Evolutionary conservation across 2,888 invertebrate species (phyloP).

Genomic region (Epinotia nisella): DNA sequence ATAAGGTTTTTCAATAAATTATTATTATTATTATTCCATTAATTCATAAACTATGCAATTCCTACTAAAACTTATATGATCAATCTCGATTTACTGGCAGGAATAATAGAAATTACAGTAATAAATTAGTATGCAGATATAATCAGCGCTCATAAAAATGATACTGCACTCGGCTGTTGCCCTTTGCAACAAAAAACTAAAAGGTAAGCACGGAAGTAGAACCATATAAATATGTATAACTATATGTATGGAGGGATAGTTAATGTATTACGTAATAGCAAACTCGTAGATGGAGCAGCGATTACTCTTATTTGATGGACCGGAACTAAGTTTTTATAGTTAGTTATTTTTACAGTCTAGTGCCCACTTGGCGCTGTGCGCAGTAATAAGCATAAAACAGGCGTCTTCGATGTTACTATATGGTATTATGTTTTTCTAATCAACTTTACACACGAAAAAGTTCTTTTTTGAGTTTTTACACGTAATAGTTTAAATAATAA

Average conservation of each 20-base stretch:
- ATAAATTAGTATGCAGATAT: slow-evolving; percentile 34
- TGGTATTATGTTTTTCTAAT: background rate
- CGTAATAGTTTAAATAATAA: too few relatives aligned
- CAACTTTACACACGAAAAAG: background rate
- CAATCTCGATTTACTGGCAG: slow-evolving; percentile 1
- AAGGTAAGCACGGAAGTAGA: slow-evolving; percentile 30
- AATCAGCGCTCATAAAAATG: slow-evolving; percentile 34
- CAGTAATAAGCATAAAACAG: slow-evolving; percentile 11
- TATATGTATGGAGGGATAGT: slow-evolving; percentile 54
- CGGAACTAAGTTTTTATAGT: slow-evolving; percentile 45
- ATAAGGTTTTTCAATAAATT: too few relatives aligned
- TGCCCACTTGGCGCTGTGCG: background rate
- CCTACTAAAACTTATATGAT: background rate
- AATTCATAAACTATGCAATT: too few relatives aligned
- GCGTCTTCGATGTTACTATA: background rate
- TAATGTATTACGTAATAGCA: slow-evolving; percentile 60
- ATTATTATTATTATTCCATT: too few relatives aligned
- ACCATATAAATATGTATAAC: slow-evolving; percentile 51
- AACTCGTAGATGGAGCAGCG: slow-evolving; percentile 51
- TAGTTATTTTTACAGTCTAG: background rate
- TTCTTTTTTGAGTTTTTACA: background rate
- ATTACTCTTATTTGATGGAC: slow-evolving; percentile 54
- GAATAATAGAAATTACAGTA: slow-evolving; percentile 26
- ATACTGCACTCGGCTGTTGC: slow-evolving; percentile 28
- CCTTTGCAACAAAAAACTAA: slow-evolving; percentile 31